These are phyloP conservation scores for Nylanderia fulva DNA, from an alignment of 1,140 invertebrate species.

Conservation along the genomic window DNA sequence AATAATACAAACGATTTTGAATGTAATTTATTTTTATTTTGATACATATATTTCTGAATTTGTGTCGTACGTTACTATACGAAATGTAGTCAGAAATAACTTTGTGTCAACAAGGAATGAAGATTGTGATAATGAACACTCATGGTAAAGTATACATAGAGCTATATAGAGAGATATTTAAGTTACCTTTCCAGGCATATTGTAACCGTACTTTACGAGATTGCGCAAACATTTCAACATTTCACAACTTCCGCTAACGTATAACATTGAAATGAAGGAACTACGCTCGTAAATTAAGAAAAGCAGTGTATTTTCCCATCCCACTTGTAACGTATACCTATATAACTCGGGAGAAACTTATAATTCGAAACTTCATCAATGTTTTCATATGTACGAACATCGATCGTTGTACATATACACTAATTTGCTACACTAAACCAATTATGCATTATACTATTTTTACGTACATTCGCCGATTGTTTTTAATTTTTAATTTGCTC, in stretches of 20 bases:
- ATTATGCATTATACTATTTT: background rate
- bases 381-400: background rate
- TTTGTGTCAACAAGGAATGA: background rate
- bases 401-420: background rate
- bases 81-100: background rate
- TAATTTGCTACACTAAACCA: background rate
- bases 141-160: no score
- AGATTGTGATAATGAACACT: background rate
- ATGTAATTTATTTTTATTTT: background rate
- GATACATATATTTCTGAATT: background rate
- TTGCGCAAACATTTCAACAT: background rate
- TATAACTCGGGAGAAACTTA: slow-evolving; percentile 27
- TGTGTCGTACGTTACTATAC: no score
- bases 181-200: background rate
- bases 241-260: background rate
- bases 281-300: background rate
- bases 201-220: background rate
- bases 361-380: background rate
- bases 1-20: background rate
- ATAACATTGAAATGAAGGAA: background rate
- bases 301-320: background rate
- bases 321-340: background rate
- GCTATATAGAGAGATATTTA: no score
- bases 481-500: no score
- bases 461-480: no score